Evolutionary conservation across 2,113 vertebrate species (phyloP).

Genomic region (Acrocephalus kingi): DNA sequence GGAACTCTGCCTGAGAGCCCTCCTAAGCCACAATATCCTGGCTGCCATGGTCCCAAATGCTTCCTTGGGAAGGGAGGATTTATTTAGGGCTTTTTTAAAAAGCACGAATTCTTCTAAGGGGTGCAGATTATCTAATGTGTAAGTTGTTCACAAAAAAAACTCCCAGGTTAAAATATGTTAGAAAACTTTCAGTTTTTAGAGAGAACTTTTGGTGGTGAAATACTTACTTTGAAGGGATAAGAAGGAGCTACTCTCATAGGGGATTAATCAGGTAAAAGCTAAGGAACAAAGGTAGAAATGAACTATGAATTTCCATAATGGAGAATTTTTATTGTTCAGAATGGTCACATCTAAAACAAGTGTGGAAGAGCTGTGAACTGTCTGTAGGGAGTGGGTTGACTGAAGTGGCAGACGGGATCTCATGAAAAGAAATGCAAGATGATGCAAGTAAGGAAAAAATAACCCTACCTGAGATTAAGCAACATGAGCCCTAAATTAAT

Average conservation of each 20-base stretch:
- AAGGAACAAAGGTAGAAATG: neutral
- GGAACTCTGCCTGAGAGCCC: neutral
- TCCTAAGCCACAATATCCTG: neutral
- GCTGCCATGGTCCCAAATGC: neutral
- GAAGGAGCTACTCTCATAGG: neutral
- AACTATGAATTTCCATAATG: neutral
- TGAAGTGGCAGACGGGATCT: neutral
- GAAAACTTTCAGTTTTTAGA: neutral
- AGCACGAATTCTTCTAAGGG: neutral
- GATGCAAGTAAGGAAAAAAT: neutral
- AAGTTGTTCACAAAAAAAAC: neutral
- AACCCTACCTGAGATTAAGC: neutral
- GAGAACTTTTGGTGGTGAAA: neutral
- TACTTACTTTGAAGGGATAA: neutral
- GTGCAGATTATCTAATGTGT: neutral
- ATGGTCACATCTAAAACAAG: neutral
- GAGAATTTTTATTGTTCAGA: neutral
- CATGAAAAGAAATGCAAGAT: neutral
- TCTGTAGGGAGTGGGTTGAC: neutral
- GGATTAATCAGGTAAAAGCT: neutral
- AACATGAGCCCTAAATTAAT: neutral
- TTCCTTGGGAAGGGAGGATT: neutral
- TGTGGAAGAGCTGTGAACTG: neutral
- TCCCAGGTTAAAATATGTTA: neutral
- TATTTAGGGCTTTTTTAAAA: neutral